Evolutionary conservation across 2,888 invertebrate species (phyloP), one percentile per base, ranked within the genome.

Genomic region (Cephus sareptanus): DNA sequence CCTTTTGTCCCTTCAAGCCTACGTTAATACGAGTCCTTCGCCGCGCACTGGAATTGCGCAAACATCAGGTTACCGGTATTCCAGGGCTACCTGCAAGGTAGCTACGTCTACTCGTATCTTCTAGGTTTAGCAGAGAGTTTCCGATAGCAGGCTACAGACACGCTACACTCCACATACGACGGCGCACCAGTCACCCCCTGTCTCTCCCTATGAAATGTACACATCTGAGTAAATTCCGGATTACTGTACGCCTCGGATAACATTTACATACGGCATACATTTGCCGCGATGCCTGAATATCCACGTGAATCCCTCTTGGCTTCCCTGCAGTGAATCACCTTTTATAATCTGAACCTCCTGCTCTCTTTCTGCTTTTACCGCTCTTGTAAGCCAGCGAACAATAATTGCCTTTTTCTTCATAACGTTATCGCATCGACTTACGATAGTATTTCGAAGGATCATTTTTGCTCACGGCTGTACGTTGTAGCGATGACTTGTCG

Each of bases 221-320:
- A 86, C 84, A 84, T 84, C 82, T 85, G 83, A 85, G 87, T 87
- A 86, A 89, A 89, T 90, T 90, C 88, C 85, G 86, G 87, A 89
- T 90, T 89, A 89, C 86, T 83, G 68, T 37, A 83, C 84, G 84
- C 80, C 83, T 86, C 84, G 83, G 85, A 89, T 89, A 87, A 88
- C 88, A 90, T 90, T 90, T 90, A 87, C 89, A 89, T 88, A 87
- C 85, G 82, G 85, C 85, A 87, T 88, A 88, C 84, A 88, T 88
- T 88, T 88, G 82, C 87, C 6, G 2, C 56, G 15, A 56, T 56
- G 56, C 56, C 23, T 23, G 23, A 23, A 56, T 56, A 56, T 56
- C 56, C 56, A 6, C 9, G 56, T 23, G 56, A 56, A 56, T 23
- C 56, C 56, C 56, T 56, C 56, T 56, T 23, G 23, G 56, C 23